A percentile compares a stretch with the other conserved stretches of the same genome.
Conservation (phyloP, 2,888 invertebrate species). For the Perithous albicinctus region DNA sequence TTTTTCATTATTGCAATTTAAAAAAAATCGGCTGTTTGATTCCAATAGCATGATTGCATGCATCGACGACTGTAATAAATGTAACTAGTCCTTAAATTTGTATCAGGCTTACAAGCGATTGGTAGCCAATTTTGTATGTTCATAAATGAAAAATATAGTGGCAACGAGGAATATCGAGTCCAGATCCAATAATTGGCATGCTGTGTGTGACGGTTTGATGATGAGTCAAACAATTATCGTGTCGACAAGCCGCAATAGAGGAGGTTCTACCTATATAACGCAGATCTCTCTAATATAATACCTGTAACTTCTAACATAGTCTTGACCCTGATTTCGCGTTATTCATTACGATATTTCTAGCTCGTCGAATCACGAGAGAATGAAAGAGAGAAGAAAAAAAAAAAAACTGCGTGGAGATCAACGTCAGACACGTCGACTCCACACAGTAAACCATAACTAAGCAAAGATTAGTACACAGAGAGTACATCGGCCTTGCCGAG, state of each 20-base stretch:
- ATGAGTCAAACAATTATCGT: slow-evolving; percentile 60
- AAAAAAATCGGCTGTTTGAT: not conserved
- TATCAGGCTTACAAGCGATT: not conserved
- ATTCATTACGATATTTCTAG: slow-evolving; percentile 43
- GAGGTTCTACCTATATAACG: slow-evolving; percentile 1
- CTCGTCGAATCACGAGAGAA: slow-evolving; percentile 26
- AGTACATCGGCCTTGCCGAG: slow-evolving; percentile 54
- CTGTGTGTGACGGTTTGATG: slow-evolving; percentile 51
- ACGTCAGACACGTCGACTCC: slow-evolving; percentile 53
- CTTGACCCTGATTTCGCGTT: slow-evolving; percentile 63
- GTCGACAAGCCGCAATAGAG: slow-evolving; percentile 34
- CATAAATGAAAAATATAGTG: not conserved
- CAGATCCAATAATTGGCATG: slow-evolving; percentile 42
- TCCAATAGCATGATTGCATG: not conserved
- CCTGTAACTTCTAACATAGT: slow-evolving; percentile 37
- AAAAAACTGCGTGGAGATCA: slow-evolving; percentile 36
- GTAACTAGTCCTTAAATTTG: not conserved
- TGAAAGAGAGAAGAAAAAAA: slow-evolving; percentile 4
- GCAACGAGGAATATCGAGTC: not conserved
- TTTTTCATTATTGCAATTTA: no score
- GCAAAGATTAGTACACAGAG: slow-evolving; percentile 11
- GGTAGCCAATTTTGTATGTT: not conserved
- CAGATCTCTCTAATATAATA: slow-evolving; percentile 23
- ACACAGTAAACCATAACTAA: slow-evolving; percentile 32
- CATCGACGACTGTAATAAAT: not conserved